Evolutionary conservation across 2,797 vertebrate species (phyloP).

Genomic region (Poeciliopsis presidionis): DNA sequence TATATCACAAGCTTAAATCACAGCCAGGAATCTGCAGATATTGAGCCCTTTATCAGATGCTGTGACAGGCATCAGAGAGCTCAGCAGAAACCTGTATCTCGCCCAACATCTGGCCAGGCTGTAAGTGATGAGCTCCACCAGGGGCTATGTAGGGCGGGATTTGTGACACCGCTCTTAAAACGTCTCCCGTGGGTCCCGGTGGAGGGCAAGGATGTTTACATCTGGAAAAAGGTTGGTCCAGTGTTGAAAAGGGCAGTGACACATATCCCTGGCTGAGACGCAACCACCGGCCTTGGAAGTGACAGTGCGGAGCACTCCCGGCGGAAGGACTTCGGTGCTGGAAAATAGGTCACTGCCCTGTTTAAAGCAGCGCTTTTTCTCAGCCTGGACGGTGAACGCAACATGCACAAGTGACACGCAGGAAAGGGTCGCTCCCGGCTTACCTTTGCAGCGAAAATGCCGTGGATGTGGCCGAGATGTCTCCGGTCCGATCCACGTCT

Average conservation of each 20-base stretch:
- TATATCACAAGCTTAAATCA: constrained; percentile 10
- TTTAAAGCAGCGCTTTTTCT: constrained; percentile 54
- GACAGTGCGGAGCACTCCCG: constrained; percentile 34
- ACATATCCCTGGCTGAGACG: constrained; percentile 25
- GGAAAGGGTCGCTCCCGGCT: constrained; percentile 44
- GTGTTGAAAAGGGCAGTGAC: constrained; percentile 9
- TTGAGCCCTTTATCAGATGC: constrained; percentile 71
- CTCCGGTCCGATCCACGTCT: constrained; percentile 52
- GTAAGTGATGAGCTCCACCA: constrained; percentile 26
- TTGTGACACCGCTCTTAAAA: constrained; percentile 46
- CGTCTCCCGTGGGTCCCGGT: constrained; percentile 10
- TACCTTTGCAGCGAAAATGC: constrained; percentile 72
- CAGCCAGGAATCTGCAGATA: constrained; percentile 35
- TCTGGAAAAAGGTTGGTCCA: constrained; percentile 17
- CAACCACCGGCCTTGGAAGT: constrained; percentile 13
- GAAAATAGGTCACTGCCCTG: constrained; percentile 76
- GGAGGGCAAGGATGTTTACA: constrained; percentile 16
- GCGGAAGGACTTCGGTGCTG: constrained; percentile 6
- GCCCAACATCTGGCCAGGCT: constrained; percentile 69
- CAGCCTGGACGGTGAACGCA: constrained; percentile 31
- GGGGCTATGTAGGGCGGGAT: constrained; percentile 36
- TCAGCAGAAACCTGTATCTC: constrained; percentile 44
- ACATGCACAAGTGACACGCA: constrained; percentile 27
- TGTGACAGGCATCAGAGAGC: constrained; percentile 56
- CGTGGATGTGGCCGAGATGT: constrained; percentile 64